Conservation (phyloP, 2,797 vertebrate genomes). For the Platyrinchus mystaceus region DNA sequence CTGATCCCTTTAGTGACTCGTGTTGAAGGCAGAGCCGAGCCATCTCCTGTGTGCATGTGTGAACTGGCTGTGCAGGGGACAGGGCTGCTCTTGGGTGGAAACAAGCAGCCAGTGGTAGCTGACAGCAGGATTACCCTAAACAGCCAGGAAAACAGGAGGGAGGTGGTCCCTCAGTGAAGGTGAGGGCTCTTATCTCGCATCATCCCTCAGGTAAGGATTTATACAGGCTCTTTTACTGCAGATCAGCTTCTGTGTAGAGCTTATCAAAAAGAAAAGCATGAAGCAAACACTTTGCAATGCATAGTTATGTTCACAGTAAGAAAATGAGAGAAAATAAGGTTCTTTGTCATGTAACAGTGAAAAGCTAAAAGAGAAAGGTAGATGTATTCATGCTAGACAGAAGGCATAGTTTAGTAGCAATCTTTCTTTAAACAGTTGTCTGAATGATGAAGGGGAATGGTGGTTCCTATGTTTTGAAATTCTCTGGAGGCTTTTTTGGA, state of each 20-base stretch:
- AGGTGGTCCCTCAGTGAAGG: neutral
- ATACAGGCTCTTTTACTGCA: neutral
- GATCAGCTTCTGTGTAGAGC: neutral
- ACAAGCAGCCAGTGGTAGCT: neutral
- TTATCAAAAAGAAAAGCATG: neutral
- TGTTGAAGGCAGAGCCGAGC: neutral
- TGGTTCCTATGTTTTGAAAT: constrained; percentile 1
- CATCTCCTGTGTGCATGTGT: neutral
- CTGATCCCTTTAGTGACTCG: neutral
- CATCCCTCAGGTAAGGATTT: neutral
- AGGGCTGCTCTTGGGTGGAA: neutral
- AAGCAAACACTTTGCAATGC: neutral
- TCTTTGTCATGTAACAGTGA: neutral
- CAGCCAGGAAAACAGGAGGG: neutral
- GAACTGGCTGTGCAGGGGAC: neutral
- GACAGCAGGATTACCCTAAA: neutral
- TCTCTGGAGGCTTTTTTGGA: neutral
- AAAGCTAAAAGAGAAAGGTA: neutral
- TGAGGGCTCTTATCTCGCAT: neutral
- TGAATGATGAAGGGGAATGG: neutral
- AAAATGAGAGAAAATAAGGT: neutral
- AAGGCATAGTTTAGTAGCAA: neutral
- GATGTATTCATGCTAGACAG: neutral
- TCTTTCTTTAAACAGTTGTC: neutral
- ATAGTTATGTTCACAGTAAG: neutral